Conservation (phyloP, 1,140 invertebrate genomes). For the Panonychus citri region DNA sequence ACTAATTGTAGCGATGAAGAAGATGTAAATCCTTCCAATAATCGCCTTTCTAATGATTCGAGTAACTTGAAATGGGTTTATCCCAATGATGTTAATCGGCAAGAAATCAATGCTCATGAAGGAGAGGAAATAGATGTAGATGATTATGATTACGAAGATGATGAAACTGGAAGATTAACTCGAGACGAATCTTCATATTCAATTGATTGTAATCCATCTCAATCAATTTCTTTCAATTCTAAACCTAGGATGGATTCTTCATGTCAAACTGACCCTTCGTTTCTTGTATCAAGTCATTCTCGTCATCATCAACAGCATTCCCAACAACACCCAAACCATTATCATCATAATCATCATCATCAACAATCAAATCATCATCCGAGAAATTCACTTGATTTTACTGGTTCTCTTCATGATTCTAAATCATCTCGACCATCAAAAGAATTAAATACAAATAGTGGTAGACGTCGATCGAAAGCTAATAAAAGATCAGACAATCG, state of each 20-base stretch:
- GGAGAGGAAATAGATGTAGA: neutral
- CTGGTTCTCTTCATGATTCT: too few relatives aligned
- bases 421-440: neutral
- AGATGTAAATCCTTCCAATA: constrained; percentile 6
- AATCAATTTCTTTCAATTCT: neutral
- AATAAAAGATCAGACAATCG: neutral
- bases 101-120: neutral
- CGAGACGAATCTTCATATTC: neutral
- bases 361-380: neutral
- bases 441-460: neutral
- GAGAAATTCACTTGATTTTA: neutral
- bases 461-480: neutral
- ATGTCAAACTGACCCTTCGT: constrained; percentile 1
- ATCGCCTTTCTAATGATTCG: constrained; percentile 7
- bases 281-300: neutral
- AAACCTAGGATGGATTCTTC: neutral
- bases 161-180: neutral
- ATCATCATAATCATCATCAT: constrained; percentile 3
- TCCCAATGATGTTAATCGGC: neutral
- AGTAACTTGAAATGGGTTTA: constrained; percentile 11
- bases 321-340: neutral
- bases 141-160: neutral
- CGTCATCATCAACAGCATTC: constrained; percentile 3
- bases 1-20: constrained; percentile 9
- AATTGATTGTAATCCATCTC: neutral